These are phyloP conservation scores for Takifugu rubripes DNA, from an alignment of 2,797 vertebrate genomes.

Conservation along the genomic window DNA sequence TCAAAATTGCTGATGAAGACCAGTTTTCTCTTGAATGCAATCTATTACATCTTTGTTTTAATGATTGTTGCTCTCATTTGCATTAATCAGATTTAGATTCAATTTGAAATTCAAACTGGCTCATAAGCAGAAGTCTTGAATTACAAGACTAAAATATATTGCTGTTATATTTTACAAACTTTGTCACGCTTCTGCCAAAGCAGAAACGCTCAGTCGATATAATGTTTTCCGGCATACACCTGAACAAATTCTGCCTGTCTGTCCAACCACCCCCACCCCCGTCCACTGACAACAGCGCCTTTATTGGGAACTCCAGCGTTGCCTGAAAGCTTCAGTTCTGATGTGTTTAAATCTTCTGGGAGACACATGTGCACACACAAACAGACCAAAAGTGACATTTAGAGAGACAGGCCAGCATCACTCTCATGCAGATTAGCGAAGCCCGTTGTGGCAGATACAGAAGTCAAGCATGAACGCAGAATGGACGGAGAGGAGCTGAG, in stretches of 20 bases:
- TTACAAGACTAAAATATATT: too few species aligned
- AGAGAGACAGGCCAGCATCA: constrained; percentile 42
- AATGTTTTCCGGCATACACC: constrained; percentile 22
- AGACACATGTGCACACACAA: constrained; percentile 23
- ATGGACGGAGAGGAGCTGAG: constrained; percentile 30
- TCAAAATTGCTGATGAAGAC: not conserved
- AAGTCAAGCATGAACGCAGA: constrained; percentile 18
- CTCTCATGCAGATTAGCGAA: constrained; percentile 58
- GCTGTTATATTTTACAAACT: too few species aligned
- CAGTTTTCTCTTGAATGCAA: not conserved
- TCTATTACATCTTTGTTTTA: not conserved
- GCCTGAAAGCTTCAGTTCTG: constrained; percentile 27
- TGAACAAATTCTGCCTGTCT: constrained; percentile 37
- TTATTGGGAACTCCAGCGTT: not conserved
- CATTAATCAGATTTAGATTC: too few species aligned
- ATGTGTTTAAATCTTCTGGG: constrained; percentile 41
- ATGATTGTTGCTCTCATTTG: not conserved
- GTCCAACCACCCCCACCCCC: constrained; percentile 9
- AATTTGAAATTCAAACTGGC: not conserved
- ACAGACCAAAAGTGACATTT: constrained; percentile 63
- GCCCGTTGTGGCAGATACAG: constrained; percentile 38
- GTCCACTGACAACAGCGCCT: not conserved
- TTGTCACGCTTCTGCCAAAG: too few species aligned
- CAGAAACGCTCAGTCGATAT: too few species aligned
- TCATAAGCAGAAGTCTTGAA: not conserved